phyloP scores from a whole-genome alignment of 2,888 invertebrate species.

The Drosophila acutilabella region DNA sequence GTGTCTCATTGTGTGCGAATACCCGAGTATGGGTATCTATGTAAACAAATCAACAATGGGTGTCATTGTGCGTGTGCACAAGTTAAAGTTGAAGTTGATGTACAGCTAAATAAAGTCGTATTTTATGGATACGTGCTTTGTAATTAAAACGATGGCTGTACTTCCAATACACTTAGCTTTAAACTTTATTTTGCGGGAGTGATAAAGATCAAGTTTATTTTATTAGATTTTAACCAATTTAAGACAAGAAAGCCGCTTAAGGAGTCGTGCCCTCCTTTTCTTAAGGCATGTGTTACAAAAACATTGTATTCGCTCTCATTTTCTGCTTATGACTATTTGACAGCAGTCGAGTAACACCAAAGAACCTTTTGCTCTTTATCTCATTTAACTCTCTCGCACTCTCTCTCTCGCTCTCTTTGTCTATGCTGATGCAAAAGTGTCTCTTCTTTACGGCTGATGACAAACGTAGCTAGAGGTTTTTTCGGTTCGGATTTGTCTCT shows the following conservation, averaged over 20 bases:
- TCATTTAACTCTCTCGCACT: slow-evolving; percentile 24
- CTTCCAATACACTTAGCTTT: no score
- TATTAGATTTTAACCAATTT: no score
- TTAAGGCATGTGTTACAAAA: no score
- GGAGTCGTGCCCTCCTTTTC: no score
- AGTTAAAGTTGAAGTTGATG: slow-evolving; percentile 17
- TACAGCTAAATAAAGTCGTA: background rate
- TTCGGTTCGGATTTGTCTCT: slow-evolving; percentile 63
- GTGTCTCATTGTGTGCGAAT: background rate
- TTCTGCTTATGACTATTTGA: no score
- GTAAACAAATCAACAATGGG: slow-evolving; percentile 56
- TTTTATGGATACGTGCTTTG: background rate
- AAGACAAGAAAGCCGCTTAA: no score
- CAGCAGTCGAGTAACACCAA: slow-evolving; percentile 7
- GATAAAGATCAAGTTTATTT: no score
- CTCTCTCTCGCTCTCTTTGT: slow-evolving; percentile 17
- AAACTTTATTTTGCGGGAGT: no score
- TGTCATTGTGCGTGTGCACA: slow-evolving; percentile 50
- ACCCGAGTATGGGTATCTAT: slow-evolving; percentile 30
- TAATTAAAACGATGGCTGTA: no score
- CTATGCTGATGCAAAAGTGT: slow-evolving; percentile 55
- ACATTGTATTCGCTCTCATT: slow-evolving; percentile 30
- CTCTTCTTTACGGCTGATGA: slow-evolving; percentile 68
- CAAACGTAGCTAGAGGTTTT: slow-evolving; percentile 63
- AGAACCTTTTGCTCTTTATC: slow-evolving; percentile 25